These are phyloP conservation scores for Erythrolamprus reginae DNA, from an alignment of 2,113 vertebrate species.

Conservation along the genomic window DNA sequence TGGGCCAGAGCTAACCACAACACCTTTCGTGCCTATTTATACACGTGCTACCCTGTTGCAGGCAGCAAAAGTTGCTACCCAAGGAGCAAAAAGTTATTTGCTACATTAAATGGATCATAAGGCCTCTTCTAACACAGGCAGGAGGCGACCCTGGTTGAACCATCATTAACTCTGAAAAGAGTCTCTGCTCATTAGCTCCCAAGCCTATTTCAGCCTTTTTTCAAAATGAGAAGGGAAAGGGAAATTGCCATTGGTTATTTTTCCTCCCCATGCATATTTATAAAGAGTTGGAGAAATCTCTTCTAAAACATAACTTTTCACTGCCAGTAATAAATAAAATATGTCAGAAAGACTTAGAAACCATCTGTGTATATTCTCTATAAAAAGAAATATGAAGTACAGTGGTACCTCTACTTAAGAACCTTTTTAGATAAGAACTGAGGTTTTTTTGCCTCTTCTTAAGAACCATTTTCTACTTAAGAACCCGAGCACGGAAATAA, in stretches of 20 bases:
- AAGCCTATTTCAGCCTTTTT: not conserved
- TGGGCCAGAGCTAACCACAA: too few species aligned
- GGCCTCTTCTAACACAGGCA: slow-evolving; percentile 8
- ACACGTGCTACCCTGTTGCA: slow-evolving; percentile 24
- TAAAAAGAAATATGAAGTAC: not conserved
- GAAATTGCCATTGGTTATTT: not conserved
- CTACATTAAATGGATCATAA: not conserved
- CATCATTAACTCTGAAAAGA: slow-evolving; percentile 25
- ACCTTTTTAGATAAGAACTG: too few species aligned
- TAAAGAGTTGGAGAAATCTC: slow-evolving; percentile 12
- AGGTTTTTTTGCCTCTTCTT: too few species aligned
- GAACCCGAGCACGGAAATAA: too few species aligned
- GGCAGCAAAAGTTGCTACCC: slow-evolving; percentile 52
- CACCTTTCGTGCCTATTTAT: slow-evolving; percentile 50
- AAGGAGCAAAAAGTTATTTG: slow-evolving; percentile 41
- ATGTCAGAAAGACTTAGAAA: slow-evolving; percentile 18
- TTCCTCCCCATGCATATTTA: slow-evolving; percentile 5
- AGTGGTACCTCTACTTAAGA: too few species aligned
- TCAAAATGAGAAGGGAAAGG: not conserved
- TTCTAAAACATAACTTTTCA: slow-evolving; percentile 10
- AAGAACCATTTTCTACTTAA: too few species aligned
- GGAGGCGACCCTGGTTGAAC: slow-evolving; percentile 12
- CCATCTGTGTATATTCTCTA: not conserved
- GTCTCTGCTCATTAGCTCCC: slow-evolving; percentile 14
- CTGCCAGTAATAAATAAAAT: slow-evolving; percentile 22